A percentile compares a stretch with the other conserved stretches of the same genome.
phyloP scores from a whole-genome alignment of 2,797 vertebrate species.

The Esox lucius region DNA sequence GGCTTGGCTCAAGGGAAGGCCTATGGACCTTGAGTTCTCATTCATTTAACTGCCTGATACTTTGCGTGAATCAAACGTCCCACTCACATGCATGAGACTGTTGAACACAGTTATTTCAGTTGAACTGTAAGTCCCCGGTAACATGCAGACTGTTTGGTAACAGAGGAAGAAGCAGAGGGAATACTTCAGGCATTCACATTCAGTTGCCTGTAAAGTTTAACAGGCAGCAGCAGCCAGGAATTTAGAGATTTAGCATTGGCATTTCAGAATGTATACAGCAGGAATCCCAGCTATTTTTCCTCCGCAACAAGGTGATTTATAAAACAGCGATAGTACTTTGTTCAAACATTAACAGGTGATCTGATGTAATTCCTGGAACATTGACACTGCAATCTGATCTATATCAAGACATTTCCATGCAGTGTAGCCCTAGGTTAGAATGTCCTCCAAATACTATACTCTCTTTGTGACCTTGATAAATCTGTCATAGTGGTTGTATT shows the following conservation, averaged over 20 bases:
- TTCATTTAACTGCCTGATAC: neutral
- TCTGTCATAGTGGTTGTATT: constrained; percentile 38
- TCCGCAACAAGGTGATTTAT: constrained; percentile 13
- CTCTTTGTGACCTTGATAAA: constrained; percentile 52
- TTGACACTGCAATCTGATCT: neutral
- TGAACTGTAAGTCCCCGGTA: neutral
- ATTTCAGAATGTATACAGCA: constrained; percentile 33
- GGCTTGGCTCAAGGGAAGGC: neutral
- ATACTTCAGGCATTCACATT: constrained; percentile 43
- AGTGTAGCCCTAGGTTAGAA: constrained; percentile 23
- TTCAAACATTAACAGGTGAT: constrained; percentile 34
- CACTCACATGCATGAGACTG: neutral
- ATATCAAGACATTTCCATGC: neutral
- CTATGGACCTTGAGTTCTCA: neutral
- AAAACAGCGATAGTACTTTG: constrained; percentile 17
- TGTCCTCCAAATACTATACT: constrained; percentile 45
- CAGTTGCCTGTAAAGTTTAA: constrained; percentile 58
- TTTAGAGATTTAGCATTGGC: constrained; percentile 61
- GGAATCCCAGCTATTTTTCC: constrained; percentile 56
- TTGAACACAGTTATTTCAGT: neutral
- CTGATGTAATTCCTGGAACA: constrained; percentile 22
- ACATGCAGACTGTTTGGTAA: constrained; percentile 37
- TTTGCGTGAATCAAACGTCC: neutral
- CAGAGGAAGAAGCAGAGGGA: constrained; percentile 37
- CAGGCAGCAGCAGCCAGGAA: constrained; percentile 53